Evolutionary conservation across 2,797 vertebrate genomes (phyloP).

Genomic region (Gobio occitaniae): DNA sequence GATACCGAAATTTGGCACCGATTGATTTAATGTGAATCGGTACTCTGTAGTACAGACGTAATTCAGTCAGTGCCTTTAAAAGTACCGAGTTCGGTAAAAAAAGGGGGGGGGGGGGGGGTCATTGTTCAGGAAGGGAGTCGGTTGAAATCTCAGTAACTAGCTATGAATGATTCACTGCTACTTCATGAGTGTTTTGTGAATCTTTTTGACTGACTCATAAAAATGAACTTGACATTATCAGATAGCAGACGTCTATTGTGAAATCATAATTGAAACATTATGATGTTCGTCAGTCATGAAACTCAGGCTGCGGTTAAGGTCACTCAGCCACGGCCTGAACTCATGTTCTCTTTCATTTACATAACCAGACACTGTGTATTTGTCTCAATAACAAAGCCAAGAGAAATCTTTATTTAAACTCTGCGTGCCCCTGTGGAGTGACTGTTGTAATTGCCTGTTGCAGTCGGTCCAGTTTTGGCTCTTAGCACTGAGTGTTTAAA

Average conservation of each 20-base stretch:
- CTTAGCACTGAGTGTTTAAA: conserved; percentile 15
- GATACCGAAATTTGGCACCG: too few relatives aligned
- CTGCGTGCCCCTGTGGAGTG: conserved; percentile 19
- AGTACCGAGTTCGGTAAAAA: too few relatives aligned
- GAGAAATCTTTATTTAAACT: conserved; percentile 40
- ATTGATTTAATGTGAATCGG: too few relatives aligned
- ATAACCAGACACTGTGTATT: conserved; percentile 30
- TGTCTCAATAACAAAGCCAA: conserved; percentile 19
- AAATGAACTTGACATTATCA: neutral
- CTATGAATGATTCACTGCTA: neutral
- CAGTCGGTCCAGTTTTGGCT: conserved; percentile 20
- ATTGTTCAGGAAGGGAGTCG: neutral
- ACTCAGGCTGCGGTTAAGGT: neutral
- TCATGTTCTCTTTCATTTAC: conserved; percentile 20
- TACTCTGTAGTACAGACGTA: too few relatives aligned
- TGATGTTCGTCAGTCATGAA: neutral
- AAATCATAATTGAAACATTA: conserved; percentile 9
- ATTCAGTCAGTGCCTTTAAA: too few relatives aligned
- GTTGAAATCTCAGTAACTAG: neutral
- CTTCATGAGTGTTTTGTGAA: neutral
- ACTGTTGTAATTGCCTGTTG: conserved; percentile 37
- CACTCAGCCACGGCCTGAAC: neutral
- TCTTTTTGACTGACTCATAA: neutral
- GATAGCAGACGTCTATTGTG: neutral
- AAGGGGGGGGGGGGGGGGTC: too few relatives aligned